These are phyloP conservation scores for Carapus acus DNA, from an alignment of 2,797 vertebrate genomes.

Conservation along the genomic window DNA sequence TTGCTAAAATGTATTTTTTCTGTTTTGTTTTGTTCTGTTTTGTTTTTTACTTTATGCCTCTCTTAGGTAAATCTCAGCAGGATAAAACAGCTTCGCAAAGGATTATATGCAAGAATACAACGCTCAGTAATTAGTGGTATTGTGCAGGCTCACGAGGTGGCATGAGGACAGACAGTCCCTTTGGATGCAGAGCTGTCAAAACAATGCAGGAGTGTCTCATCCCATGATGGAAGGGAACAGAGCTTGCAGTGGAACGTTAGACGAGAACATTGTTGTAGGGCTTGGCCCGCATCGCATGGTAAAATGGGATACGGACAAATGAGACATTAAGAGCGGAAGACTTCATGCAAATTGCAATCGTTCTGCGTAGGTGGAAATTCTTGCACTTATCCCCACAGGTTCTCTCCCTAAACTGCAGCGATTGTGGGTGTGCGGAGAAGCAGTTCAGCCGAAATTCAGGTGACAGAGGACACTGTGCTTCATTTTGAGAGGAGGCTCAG, in stretches of 20 bases:
- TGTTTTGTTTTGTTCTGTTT: too few species aligned
- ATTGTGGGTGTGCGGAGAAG: background rate
- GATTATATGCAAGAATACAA: background rate
- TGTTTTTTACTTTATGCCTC: too few species aligned
- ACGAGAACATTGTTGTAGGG: conserved; percentile 32
- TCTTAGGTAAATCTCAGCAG: conserved; percentile 9
- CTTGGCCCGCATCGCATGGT: conserved; percentile 22
- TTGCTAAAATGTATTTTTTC: too few species aligned
- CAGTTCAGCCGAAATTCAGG: background rate
- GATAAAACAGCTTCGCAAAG: conserved; percentile 17
- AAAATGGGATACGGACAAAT: conserved; percentile 60
- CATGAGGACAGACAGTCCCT: background rate
- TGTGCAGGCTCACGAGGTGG: background rate
- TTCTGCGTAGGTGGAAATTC: conserved; percentile 23
- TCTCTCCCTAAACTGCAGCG: conserved; percentile 15
- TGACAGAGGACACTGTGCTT: conserved; percentile 7
- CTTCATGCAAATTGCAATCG: conserved; percentile 40
- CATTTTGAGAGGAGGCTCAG: conserved; percentile 19
- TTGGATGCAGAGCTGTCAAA: conserved; percentile 6
- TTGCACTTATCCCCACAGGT: conserved; percentile 21
- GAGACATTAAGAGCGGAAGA: conserved; percentile 33
- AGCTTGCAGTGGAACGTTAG: conserved; percentile 8
- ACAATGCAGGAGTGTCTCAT: background rate
- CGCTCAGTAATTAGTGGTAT: background rate
- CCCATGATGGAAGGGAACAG: conserved; percentile 4